Conservation (phyloP, 2,113 vertebrate genomes). For the Chloebia gouldiae region DNA sequence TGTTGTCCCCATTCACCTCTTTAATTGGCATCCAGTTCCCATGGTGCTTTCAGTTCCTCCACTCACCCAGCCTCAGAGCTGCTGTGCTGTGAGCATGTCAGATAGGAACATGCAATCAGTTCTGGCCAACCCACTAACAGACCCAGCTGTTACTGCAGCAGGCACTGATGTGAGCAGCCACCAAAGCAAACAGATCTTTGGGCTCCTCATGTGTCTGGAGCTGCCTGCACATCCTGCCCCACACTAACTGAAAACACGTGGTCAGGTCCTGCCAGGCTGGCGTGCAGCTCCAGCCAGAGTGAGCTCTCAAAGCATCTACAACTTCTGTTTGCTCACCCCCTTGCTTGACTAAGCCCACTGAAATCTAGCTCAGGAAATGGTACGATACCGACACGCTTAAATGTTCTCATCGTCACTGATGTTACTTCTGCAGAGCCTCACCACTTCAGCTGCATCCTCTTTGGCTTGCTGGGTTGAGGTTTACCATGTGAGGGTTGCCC, state of each 20-base stretch:
- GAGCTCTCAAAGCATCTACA: not conserved
- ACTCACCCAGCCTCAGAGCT: not conserved
- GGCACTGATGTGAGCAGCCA: constrained; percentile 30
- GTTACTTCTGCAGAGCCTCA: not conserved
- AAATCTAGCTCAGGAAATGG: constrained; percentile 17
- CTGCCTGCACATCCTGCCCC: constrained; percentile 12
- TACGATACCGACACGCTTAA: not conserved
- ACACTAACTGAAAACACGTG: constrained; percentile 30
- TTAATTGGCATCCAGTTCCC: not conserved
- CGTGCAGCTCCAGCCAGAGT: not conserved
- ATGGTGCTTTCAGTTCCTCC: not conserved
- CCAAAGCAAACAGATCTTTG: constrained; percentile 24
- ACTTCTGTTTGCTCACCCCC: not conserved
- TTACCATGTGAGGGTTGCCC: not conserved
- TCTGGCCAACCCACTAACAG: not conserved
- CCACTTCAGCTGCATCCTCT: not conserved
- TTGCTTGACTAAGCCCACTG: not conserved
- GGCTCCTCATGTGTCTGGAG: not conserved
- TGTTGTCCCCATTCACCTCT: not conserved
- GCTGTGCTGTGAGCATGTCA: not conserved
- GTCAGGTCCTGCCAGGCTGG: not conserved
- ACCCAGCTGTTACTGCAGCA: not conserved
- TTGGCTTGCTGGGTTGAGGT: not conserved
- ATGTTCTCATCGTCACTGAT: not conserved
- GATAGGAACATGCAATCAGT: not conserved